Evolutionary conservation across 2,888 invertebrate genomes (phyloP).

Genomic region (Agrochola circellaris): DNA sequence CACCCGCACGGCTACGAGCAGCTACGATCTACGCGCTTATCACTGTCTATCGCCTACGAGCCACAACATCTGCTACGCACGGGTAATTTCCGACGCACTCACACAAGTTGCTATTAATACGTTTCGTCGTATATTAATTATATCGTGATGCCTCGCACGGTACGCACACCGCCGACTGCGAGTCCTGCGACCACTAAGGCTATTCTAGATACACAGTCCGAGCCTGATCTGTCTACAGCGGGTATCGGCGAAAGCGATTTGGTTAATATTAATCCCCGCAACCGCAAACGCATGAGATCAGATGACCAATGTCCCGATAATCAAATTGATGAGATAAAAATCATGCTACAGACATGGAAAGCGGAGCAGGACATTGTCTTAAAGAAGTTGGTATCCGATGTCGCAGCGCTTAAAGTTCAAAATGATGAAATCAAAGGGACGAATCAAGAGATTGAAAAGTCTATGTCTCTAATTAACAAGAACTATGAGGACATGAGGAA

Average conservation of each 20-base stretch:
- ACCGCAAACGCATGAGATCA: neutral
- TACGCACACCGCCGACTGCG: no score
- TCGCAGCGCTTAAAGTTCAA: neutral
- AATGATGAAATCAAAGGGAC: neutral
- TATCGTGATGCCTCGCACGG: no score
- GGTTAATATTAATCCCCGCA: neutral
- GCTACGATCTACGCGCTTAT: no score
- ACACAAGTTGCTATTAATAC: no score
- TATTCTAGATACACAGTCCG: no score
- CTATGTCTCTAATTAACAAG: neutral
- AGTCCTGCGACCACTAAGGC: no score
- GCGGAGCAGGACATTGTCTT: neutral
- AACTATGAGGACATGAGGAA: neutral
- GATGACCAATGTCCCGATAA: neutral
- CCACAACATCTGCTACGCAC: neutral
- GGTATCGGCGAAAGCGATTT: neutral
- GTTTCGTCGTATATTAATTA: no score
- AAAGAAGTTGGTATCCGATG: neutral
- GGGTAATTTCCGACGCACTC: no score
- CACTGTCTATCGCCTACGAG: neutral
- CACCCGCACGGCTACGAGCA: neutral
- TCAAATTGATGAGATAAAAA: slow-evolving; percentile 2
- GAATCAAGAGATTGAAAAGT: neutral
- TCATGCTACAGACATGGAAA: neutral
- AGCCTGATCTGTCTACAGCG: no score